phyloP scores from a whole-genome alignment of 2,797 vertebrate genomes.

The Pangasius djambal region DNA sequence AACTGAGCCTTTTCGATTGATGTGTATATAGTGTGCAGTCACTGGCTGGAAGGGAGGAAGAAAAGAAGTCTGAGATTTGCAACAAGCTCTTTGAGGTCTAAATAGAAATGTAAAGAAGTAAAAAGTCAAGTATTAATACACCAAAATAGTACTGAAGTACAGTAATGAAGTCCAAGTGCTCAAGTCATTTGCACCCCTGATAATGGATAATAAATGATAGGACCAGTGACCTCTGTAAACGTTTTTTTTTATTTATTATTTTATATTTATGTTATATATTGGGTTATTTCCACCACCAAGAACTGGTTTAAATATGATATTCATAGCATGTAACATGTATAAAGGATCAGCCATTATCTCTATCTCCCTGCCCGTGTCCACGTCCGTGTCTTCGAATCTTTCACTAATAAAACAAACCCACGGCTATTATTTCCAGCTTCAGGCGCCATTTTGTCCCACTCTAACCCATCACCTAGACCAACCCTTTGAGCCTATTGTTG shows the following conservation, averaged over 20 bases:
- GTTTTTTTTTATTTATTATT: background rate
- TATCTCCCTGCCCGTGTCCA: background rate
- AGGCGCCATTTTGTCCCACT: background rate
- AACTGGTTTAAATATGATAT: background rate
- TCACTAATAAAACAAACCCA: background rate
- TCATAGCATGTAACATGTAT: background rate
- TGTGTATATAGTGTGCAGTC: too few relatives aligned
- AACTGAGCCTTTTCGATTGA: background rate
- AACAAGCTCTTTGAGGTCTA: background rate
- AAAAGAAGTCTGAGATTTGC: too few relatives aligned
- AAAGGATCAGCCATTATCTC: background rate
- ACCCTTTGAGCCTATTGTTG: constrained; percentile 49
- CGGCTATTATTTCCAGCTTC: background rate
- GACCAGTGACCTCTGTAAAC: background rate
- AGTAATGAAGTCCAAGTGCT: background rate
- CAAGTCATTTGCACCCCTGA: background rate
- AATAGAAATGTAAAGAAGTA: background rate
- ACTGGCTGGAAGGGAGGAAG: too few relatives aligned
- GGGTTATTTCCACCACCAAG: background rate
- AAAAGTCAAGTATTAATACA: background rate
- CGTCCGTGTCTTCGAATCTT: too few relatives aligned
- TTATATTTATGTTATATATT: background rate
- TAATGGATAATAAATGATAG: background rate
- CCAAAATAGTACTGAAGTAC: too few relatives aligned
- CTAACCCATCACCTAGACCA: constrained; percentile 67